A percentile compares a stretch with the other conserved stretches of the same genome.
Evolutionary conservation across 2,797 vertebrate species (phyloP).

Genomic region (Calcarius lapponicus): DNA sequence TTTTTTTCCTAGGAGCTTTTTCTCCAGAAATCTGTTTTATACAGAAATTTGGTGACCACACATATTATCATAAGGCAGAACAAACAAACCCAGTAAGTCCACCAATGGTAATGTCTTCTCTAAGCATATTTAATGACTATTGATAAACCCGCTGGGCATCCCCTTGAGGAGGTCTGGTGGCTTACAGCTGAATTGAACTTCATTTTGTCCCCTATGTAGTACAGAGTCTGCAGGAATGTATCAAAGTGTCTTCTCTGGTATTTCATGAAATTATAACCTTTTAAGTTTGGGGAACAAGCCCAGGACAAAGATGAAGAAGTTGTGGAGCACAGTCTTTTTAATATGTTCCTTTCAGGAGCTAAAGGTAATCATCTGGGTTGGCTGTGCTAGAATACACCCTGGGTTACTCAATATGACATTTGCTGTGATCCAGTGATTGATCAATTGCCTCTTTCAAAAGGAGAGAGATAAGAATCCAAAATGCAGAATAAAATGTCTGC

Average conservation of each 20-base stretch:
- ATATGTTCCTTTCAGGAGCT: not conserved
- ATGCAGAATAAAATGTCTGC: not conserved
- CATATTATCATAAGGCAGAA: not conserved
- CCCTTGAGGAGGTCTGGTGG: not conserved
- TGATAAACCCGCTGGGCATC: not conserved
- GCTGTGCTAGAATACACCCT: not conserved
- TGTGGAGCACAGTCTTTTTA: not conserved
- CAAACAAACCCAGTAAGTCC: conserved; percentile 20
- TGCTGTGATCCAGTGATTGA: not conserved
- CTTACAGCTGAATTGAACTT: not conserved
- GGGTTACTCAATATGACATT: not conserved
- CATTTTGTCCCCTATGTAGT: not conserved
- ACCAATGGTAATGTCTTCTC: not conserved
- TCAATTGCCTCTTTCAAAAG: not conserved
- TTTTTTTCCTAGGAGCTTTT: not conserved
- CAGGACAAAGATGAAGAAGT: not conserved
- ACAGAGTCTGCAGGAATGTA: not conserved
- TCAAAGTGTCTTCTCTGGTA: not conserved
- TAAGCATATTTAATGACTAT: not conserved
- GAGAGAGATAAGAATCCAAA: not conserved
- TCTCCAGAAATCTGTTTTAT: conserved; percentile 68
- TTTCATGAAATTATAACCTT: not conserved
- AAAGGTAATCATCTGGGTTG: not conserved
- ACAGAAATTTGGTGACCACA: not conserved
- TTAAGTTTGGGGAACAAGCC: not conserved